Evolutionary conservation across 2,113 vertebrate species (phyloP).

Genomic region (Perccottus glenii): DNA sequence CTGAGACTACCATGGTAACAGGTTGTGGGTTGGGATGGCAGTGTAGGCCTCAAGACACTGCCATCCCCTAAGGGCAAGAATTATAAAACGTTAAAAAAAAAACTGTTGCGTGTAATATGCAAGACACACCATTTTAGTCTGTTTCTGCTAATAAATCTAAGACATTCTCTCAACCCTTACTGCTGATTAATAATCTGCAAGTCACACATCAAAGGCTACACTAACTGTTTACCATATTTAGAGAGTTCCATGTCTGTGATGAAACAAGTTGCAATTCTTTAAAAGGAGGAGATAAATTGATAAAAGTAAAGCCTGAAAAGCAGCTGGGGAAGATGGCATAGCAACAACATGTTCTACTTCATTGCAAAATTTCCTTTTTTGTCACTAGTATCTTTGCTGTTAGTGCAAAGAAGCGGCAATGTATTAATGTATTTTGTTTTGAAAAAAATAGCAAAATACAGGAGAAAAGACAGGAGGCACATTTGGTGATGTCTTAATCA

Average conservation of each 20-base stretch:
- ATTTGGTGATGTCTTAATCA: constrained; percentile 48
- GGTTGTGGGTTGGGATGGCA: no score
- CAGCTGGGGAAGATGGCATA: background rate
- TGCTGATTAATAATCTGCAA: constrained; percentile 6
- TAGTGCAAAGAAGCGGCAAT: background rate
- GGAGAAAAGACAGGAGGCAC: constrained; percentile 1
- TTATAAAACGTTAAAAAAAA: no score
- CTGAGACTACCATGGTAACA: no score
- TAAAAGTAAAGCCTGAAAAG: background rate
- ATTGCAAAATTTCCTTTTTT: constrained; percentile 1
- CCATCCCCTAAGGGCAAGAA: no score
- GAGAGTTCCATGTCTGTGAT: constrained; percentile 3
- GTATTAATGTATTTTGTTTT: no score
- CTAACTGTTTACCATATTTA: background rate
- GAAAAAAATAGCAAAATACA: no score
- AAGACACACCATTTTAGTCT: background rate
- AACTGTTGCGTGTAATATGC: no score
- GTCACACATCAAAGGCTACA: constrained; percentile 5
- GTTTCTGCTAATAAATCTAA: constrained; percentile 1
- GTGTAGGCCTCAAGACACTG: no score
- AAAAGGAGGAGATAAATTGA: background rate
- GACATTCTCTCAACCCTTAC: background rate
- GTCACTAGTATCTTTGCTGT: background rate
- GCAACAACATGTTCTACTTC: constrained; percentile 3
- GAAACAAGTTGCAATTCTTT: background rate